Conservation (phyloP, 1,140 invertebrate genomes). For the Diuraphis noxia region DNA sequence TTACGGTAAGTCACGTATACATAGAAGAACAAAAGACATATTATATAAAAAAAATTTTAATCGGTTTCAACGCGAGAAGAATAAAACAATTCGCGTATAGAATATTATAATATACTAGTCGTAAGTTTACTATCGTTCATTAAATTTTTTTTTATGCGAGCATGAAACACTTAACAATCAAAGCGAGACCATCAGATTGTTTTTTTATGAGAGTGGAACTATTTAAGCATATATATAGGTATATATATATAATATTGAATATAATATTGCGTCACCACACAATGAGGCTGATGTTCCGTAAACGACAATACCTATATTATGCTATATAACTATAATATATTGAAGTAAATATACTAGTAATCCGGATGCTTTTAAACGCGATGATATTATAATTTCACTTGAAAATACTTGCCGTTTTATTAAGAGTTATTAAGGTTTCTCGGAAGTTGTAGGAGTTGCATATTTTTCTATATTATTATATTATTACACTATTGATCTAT, state of each 20-base stretch:
- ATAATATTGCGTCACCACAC: background rate
- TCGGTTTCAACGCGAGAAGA: background rate
- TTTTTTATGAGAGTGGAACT: background rate
- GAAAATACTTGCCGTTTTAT: background rate
- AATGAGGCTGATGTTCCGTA: background rate
- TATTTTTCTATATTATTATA: background rate
- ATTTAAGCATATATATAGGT: background rate
- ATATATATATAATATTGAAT: background rate
- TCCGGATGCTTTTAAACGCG: background rate
- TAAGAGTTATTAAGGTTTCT: background rate
- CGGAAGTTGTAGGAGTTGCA: background rate
- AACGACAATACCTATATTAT: background rate
- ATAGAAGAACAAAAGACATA: background rate
- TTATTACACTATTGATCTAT: background rate
- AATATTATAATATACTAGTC: background rate
- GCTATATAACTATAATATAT: background rate
- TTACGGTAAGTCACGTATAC: background rate
- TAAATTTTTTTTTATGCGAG: background rate
- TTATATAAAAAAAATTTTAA: background rate
- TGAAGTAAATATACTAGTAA: background rate
- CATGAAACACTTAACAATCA: background rate
- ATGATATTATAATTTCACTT: background rate
- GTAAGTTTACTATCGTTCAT: background rate
- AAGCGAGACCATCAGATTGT: background rate
- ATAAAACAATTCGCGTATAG: background rate